Base-by-base conservation (phyloP, 1,140 invertebrate genomes). In the Bemisia tabaci region DNA sequence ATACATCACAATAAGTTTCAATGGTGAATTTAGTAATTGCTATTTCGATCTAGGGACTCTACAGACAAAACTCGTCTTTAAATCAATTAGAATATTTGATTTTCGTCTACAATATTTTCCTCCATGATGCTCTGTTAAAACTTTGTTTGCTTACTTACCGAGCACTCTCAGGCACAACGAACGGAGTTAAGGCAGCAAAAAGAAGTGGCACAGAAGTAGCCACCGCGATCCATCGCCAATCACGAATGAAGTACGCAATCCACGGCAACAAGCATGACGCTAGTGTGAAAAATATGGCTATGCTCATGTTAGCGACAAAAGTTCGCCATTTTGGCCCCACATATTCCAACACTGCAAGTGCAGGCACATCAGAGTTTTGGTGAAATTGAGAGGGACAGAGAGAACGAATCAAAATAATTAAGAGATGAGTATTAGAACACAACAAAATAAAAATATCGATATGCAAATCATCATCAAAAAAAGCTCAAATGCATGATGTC, bases 261-360 rank as follows among this genome's bases (percentile, higher is more conserved):
- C 90, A 92, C 0, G 91, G 91, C 60, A 94, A 72, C 17, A 88
- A 69, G 21, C 86, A 85, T 0, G 90, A 83, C 0, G 89, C 90
- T 12, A 88, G 77, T 0, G 90, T 92, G 78, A 92, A 92, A 80
- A 92, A 94, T 17, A 93, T 80, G 0, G 90, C 91, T 66, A 94
- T 92, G 0, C 90, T 91, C 87, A 92, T 90, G 75, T 92, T 92
- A 17, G 90, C 90, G 0, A 92, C 90, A 72, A 93, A 89, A 0
- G 90, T 94, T 1, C 90, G 79, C 85, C 89, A 92, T 79, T 89
- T 88, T 64, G 90, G 90, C 23, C 90, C 90, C 2, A 92, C 89
- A 75, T 93, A 94, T 75, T 94, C 91, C 67, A 94, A 75, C 39
- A 92, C 90, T 92, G 76, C 21, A 79, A 80, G 69, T 17, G 70